Percentiles rank a stretch among this genome's conserved stretches.
phyloP scores from a whole-genome alignment of 2,797 vertebrate species.

The Cynopterus sphinx region DNA sequence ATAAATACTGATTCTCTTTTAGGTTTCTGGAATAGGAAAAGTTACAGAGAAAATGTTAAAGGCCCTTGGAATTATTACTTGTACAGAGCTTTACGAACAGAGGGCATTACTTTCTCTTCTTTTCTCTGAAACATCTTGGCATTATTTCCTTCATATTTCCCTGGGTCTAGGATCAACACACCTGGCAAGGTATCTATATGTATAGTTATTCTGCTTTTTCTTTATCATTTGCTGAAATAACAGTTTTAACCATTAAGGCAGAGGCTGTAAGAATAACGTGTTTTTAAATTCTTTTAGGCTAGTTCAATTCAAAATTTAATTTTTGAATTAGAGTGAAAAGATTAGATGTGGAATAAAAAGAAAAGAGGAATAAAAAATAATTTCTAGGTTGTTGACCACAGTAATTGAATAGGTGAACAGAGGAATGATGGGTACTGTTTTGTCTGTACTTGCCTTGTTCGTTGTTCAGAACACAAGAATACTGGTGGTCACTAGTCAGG shows the following conservation, averaged over 20 bases:
- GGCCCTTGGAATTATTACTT: slow-evolving; percentile 91
- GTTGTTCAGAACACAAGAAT: neutral
- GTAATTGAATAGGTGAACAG: neutral
- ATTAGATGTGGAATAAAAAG: neutral
- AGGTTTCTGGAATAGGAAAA: slow-evolving; percentile 97
- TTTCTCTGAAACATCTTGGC: slow-evolving; percentile 94
- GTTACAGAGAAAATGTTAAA: slow-evolving; percentile 98
- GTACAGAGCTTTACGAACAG: slow-evolving; percentile 93
- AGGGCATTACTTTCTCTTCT: slow-evolving; percentile 93
- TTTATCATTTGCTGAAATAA: slow-evolving; percentile 38
- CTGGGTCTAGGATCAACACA: slow-evolving; percentile 93
- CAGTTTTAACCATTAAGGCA: neutral
- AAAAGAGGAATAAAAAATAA: neutral
- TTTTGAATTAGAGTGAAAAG: slow-evolving; percentile 25
- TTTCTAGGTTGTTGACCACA: neutral
- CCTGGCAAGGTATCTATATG: slow-evolving; percentile 89
- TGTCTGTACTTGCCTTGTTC: neutral
- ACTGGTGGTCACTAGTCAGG: neutral
- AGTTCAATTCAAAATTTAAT: slow-evolving; percentile 16
- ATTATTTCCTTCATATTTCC: slow-evolving; percentile 93
- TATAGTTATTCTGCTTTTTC: neutral
- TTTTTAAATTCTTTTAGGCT: neutral
- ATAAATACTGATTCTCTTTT: slow-evolving; percentile 43
- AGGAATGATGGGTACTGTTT: neutral
- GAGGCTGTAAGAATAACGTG: neutral